Base-by-base conservation (phyloP, 2,888 invertebrate species). In the Apomyelois bistriatella region DNA sequence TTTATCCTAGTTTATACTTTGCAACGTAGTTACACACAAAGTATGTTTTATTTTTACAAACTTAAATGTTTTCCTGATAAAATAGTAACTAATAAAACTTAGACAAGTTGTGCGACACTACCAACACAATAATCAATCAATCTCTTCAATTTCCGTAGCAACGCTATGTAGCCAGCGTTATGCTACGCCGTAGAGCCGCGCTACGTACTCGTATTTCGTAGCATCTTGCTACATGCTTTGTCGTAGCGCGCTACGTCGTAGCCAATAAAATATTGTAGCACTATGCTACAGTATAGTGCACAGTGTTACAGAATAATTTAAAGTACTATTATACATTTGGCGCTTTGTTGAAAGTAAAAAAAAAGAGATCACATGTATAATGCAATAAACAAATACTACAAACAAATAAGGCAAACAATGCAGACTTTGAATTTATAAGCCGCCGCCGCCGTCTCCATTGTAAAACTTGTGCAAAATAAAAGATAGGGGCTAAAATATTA, bases 401-500 rank as follows among this genome's bases (percentile, higher is more conserved):
- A n/a, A 17, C 17, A 42, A 10, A 42, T 10, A 43, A 30, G 2
- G 30, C n/a, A 28, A 28, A 43, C 17, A 22, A 22, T 22, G 22
- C 22, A 22, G 5, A 22, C 3, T 22, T 3, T 2, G 22, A 22
- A 22, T 22, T 22, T 3, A 22, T 2, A 22, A 5, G 22, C 22
- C 22, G 22, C 22, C 5, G 22, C 22, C 22, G 22, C 15, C 15
- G 9, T 17, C 15, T 10, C 15, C 30, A 28, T 13, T 46, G 28
- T 32, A 1, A 13, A 32, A 46, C 13, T 46, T 36, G 22, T 22
- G 22, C 22, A 28, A 41, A 40, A 50, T 16, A 35, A 50, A 42
- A 17, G 41, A 12, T 40, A 51, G 10, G 22, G 4, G 42, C 9
- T 43, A 22, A 43, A 37, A 52, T 37, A 43, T 43, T 43, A 13